Base-by-base conservation (phyloP, 2,797 vertebrate species). In the Coreius guichenoti region DNA sequence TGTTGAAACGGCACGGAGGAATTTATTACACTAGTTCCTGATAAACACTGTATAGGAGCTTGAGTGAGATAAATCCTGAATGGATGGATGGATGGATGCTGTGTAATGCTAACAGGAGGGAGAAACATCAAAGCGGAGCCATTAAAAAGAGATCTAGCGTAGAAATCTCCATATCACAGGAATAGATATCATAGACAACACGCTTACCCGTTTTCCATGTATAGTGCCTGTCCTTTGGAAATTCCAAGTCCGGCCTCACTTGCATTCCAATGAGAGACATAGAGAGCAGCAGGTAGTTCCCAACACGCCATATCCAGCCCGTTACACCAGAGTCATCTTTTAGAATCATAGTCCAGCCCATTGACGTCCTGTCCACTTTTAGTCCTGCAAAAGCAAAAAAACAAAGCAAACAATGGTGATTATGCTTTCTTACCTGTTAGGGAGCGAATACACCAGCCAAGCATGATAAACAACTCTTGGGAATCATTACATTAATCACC, bases 201-300 rank as follows among this genome's bases (percentile, higher is more conserved):
- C 1, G 2, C 93, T 93, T 97, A 99, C 98, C 98, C 96, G 97
- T 94, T 96, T 96, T 98, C 98, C 98, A 99, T 68, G 95, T 93
- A 92, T 97, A 99, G 51, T 96, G 96, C 84, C 95, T 94, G 84
- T 96, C 95, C 90, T 94, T 96, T 67, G 93, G 94, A 91, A 95
- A 94, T 90, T 96, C 94, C 83, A 96, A 90, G 93, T 97, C 96
- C 76, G 95, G 93, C 63, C 86, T 92, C 89, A 93, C 92, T 85
- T 95, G 95, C 77, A 95, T 90, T 86, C 95, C 91, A 83, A 96
- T 89, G 80, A 98, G 92, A 89, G 92, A 95, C 91, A 96, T 85
- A 29, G 97, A 88, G 85, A 97, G 87, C 82, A 95, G 88, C 80
- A 95, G 92, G 89, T 92, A 94, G 92, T 90, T 94, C 91, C 94